These are phyloP conservation scores for Andrena chrysosceles DNA, from an alignment of 2,888 invertebrate genomes.

Conservation along the genomic window DNA sequence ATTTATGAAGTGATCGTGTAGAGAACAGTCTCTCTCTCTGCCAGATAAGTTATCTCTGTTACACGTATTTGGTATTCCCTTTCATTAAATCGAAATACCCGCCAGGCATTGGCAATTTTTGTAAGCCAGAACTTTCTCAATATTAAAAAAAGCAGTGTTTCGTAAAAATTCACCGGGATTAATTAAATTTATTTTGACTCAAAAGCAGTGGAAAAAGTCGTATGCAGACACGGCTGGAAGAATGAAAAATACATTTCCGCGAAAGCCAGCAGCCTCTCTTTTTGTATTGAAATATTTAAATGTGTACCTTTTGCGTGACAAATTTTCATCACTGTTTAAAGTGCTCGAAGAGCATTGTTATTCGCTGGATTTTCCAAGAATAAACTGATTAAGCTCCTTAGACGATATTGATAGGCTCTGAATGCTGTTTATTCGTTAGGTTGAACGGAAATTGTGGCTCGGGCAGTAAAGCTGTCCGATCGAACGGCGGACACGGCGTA, in stretches of 20 bases:
- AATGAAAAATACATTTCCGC: background rate
- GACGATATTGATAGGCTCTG: constrained; percentile 23
- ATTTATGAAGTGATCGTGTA: background rate
- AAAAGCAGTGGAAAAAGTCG: background rate
- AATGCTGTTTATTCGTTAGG: constrained; percentile 19
- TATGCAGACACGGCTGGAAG: background rate
- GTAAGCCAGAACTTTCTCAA: background rate
- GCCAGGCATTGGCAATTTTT: background rate
- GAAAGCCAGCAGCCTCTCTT: background rate
- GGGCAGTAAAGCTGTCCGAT: constrained; percentile 39
- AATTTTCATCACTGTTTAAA: background rate
- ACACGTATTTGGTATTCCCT: background rate
- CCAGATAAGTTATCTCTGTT: background rate
- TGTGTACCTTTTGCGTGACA: background rate
- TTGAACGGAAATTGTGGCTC: constrained; percentile 28
- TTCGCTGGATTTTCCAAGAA: constrained; percentile 6
- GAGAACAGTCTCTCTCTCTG: background rate
- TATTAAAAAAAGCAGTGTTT: constrained; percentile 41
- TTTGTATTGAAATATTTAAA: background rate
- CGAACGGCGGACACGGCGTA: constrained; percentile 12
- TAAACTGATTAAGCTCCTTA: constrained; percentile 37
- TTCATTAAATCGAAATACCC: background rate
- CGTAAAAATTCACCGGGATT: background rate
- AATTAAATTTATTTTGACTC: background rate
- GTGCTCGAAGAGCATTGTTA: background rate